These are phyloP conservation scores for Phallusia fumigata DNA, from an alignment of 23 tunicate genomes.

Conservation along the genomic window DNA sequence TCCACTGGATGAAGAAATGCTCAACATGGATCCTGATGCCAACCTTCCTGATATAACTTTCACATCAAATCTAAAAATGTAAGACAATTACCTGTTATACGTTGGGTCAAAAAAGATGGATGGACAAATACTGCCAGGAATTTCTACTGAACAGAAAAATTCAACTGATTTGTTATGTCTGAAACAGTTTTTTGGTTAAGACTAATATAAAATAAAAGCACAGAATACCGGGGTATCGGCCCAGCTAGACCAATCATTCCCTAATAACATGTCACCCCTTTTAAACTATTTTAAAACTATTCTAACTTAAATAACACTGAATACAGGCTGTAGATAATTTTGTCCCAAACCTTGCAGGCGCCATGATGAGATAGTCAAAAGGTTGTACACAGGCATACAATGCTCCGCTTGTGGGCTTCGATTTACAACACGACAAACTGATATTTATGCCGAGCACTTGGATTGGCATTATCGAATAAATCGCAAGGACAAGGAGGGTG, in stretches of 20 bases:
- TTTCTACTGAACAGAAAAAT: too few species aligned
- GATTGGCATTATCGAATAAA: constrained; percentile 94
- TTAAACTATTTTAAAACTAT: too few species aligned
- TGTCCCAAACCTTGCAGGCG: constrained; percentile 44
- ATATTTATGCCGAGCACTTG: constrained; percentile 84
- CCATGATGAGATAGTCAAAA: constrained; percentile 62
- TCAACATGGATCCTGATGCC: constrained; percentile 77
- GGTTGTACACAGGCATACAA: constrained; percentile 87
- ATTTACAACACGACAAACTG: constrained; percentile 74
- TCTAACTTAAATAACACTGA: too few species aligned
- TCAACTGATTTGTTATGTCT: too few species aligned
- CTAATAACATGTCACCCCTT: too few species aligned
- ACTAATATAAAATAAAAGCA: too few species aligned
- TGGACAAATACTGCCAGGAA: too few species aligned
- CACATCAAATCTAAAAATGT: constrained; percentile 68
- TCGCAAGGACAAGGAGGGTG: constrained; percentile 80
- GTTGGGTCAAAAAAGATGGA: too few species aligned
- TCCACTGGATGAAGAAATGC: constrained; percentile 63
- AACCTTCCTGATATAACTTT: constrained; percentile 50
- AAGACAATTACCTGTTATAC: background rate
- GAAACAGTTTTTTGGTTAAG: too few species aligned
- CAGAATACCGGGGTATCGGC: too few species aligned
- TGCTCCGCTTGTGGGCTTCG: constrained; percentile 94
- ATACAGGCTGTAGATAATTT: background rate
- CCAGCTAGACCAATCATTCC: too few species aligned